phyloP scores from a whole-genome alignment of 2,113 vertebrate species.

The Clupea harengus region DNA sequence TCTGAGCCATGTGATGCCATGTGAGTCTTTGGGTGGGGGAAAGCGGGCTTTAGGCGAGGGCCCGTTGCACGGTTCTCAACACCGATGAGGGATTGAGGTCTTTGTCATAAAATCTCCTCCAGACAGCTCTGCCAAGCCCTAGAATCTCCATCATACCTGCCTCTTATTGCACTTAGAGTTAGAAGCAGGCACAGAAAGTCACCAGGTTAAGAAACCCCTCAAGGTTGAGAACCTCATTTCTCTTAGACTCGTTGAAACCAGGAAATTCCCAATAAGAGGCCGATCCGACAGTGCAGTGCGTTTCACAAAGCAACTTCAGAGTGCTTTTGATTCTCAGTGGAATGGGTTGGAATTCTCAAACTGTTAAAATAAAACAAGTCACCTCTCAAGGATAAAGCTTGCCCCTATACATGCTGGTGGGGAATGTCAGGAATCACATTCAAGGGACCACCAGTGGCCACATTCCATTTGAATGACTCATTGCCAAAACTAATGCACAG shows the following conservation, averaged over 20 bases:
- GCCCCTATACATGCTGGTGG: background rate
- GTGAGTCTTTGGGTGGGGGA: background rate
- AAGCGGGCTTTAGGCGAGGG: background rate
- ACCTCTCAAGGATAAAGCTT: background rate
- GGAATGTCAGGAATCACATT: background rate
- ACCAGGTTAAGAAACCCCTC: background rate
- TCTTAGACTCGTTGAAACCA: background rate
- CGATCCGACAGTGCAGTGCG: background rate
- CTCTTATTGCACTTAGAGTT: background rate
- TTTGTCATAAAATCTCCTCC: background rate
- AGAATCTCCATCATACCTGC: background rate
- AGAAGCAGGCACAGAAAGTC: background rate
- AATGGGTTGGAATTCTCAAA: background rate
- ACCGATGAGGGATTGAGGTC: background rate
- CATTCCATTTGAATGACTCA: background rate
- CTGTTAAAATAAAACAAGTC: too few species aligned
- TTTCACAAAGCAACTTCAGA: background rate
- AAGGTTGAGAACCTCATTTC: background rate
- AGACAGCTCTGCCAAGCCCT: constrained; percentile 1
- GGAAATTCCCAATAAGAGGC: background rate
- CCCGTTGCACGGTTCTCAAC: background rate
- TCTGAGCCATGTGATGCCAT: background rate
- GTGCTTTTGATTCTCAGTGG: background rate
- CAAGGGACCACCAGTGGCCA: background rate
- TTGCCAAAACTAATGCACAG: background rate